Base-by-base conservation (phyloP, 2,888 invertebrate species). In the Drosophila subsilvestris region DNA sequence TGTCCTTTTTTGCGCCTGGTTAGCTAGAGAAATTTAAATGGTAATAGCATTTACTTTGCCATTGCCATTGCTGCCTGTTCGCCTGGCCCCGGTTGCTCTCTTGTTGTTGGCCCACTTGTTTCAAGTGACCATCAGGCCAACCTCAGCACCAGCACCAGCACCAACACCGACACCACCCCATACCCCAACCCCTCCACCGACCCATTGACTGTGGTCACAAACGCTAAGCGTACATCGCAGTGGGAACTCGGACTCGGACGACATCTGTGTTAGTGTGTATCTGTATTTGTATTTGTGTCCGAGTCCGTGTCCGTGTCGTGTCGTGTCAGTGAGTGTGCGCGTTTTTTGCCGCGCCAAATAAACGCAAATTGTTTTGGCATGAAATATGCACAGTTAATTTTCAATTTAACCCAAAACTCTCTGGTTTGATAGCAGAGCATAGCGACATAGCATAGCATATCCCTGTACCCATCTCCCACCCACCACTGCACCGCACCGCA, bases 361-460 rank as follows among this genome's bases (percentile, higher is more conserved):
- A 74, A 66, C 49, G 75, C 66, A 85, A 78, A 67, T 63, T 78
- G 79, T 63, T 81, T 73, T 32, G 56, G 48, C 60, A 70, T 80
- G 79, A 80, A 76, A 80, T 85, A 82, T 80, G 82, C 67, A 85
- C 86, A 73, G 86, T 82, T 80, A 82, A 85, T 80, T 85, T 73
- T 67, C 72, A 70, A 73, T 80, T 82, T 76, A 66, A 62, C 55
- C 59, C 66, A 43, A 27, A 61, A 61, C 32, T n/a, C 47, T 27
- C 22, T n/a, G 20, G 29, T 14, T n/a, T 47, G 48, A 37, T 14
- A 47, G 69, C 42, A 29, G 18, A 55, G 65, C 42, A 29, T 48
- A 22, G 22, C 43, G 56, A 44, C 49, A 68, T 9, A 10, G 1
- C 10, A 32, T 25, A 25, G 5, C 32, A 32, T 45, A 18, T 18